Evolutionary conservation across 2,797 vertebrate species (phyloP).

Genomic region (Arremon aurantiirostris): DNA sequence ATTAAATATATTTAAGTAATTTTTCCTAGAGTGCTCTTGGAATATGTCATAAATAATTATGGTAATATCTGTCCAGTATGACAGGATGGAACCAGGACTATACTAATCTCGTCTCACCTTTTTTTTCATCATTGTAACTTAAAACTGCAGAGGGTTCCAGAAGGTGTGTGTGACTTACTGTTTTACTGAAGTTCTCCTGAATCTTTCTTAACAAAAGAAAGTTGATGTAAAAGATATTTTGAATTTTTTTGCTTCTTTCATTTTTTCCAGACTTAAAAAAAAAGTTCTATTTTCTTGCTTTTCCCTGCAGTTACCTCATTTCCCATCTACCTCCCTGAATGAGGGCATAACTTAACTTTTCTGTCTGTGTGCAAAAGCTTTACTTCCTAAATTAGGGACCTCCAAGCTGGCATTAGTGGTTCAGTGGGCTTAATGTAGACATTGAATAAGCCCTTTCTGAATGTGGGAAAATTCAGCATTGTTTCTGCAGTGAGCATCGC

Average conservation of each 20-base stretch:
- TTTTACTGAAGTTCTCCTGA: neutral
- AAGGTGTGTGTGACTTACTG: rapidly evolving
- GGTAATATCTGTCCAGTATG: neutral
- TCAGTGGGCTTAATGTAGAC: neutral
- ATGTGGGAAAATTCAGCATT: neutral
- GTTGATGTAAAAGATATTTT: neutral
- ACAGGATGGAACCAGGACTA: neutral
- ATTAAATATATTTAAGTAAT: neutral
- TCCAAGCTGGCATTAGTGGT: neutral
- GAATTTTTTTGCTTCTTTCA: neutral
- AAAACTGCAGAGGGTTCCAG: neutral
- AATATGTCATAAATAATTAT: neutral
- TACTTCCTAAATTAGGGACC: neutral
- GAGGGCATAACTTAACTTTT: neutral
- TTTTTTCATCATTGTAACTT: neutral
- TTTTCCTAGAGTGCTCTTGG: neutral
- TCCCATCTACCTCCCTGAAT: neutral
- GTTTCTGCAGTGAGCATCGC: neutral
- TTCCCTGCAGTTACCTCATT: neutral
- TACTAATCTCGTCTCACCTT: neutral
- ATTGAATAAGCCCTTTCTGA: neutral
- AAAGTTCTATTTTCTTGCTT: neutral
- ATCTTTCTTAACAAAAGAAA: neutral
- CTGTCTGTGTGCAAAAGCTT: neutral
- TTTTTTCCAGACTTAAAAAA: neutral